phyloP scores from a whole-genome alignment of 2,797 vertebrate genomes.

The Mionectes olivaceus region DNA sequence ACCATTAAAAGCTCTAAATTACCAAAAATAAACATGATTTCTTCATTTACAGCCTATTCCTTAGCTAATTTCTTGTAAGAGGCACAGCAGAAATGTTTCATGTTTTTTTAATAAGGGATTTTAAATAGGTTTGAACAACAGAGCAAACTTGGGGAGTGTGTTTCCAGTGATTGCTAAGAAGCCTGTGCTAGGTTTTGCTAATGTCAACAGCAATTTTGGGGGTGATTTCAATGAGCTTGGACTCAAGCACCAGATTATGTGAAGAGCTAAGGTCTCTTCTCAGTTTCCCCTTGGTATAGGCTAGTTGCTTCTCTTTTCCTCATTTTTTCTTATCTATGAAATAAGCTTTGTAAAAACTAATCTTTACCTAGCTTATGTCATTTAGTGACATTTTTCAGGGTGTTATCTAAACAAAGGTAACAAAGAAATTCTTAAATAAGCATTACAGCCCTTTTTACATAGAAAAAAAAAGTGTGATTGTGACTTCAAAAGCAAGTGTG shows the following conservation, averaged over 20 bases:
- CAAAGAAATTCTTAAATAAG: conserved; percentile 27
- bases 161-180: not conserved
- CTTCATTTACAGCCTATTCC: not conserved
- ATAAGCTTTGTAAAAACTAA: not conserved
- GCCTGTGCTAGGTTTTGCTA: not conserved
- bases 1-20: not conserved
- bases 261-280: not conserved
- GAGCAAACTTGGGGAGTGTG: fast-evolving
- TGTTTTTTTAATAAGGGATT: not conserved
- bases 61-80: not conserved
- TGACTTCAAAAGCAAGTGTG: conserved; percentile 29
- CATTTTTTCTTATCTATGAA: not conserved
- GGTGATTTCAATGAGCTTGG: not conserved
- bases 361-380: not conserved
- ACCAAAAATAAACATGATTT: not conserved
- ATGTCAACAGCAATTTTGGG: not conserved
- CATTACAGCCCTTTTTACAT: not conserved
- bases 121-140: not conserved
- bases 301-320: not conserved
- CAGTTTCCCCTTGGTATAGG: not conserved
- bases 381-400: not conserved
- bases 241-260: not conserved
- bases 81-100: not conserved
- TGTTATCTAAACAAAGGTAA: not conserved
- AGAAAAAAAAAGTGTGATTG: not conserved